phyloP scores from a whole-genome alignment of 2,797 vertebrate species.

The Amniataba percoides region DNA sequence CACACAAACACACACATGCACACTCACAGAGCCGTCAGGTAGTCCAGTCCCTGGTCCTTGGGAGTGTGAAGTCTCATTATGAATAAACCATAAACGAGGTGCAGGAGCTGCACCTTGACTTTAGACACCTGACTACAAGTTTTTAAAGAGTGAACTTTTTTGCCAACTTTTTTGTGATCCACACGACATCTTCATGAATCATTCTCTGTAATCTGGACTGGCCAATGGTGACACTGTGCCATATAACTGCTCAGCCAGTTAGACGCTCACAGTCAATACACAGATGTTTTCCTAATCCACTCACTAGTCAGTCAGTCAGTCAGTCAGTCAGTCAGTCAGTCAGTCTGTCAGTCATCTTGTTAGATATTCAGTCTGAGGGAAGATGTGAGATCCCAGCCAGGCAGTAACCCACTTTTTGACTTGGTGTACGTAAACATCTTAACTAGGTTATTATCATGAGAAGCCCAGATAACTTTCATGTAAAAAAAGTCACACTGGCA shows the following conservation, averaged over 20 bases:
- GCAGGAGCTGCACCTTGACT: constrained; percentile 59
- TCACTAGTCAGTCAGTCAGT: neutral
- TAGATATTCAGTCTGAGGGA: constrained; percentile 9
- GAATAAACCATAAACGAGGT: constrained; percentile 72
- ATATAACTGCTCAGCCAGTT: constrained; percentile 12
- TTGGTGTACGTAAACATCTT: constrained; percentile 43
- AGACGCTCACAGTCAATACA: neutral
- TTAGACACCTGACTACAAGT: constrained; percentile 53
- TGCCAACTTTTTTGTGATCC: constrained; percentile 46
- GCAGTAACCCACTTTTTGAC: constrained; percentile 45
- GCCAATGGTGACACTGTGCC: neutral
- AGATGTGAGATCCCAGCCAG: neutral
- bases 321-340: neutral
- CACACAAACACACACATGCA: constrained; percentile 23
- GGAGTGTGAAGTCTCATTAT: constrained; percentile 67
- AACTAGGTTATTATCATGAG: constrained; percentile 53
- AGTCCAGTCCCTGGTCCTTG: constrained; percentile 54
- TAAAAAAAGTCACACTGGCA: constrained; percentile 7
- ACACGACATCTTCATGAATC: constrained; percentile 41
- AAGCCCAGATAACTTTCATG: constrained; percentile 29
- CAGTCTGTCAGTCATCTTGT: neutral
- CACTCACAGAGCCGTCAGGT: constrained; percentile 38
- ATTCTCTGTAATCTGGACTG: constrained; percentile 20
- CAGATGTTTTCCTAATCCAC: constrained; percentile 8
- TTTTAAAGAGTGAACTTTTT: constrained; percentile 54